These are phyloP conservation scores for Teleogryllus occipitalis DNA, from an alignment of 1,140 invertebrate genomes.

Conservation along the genomic window DNA sequence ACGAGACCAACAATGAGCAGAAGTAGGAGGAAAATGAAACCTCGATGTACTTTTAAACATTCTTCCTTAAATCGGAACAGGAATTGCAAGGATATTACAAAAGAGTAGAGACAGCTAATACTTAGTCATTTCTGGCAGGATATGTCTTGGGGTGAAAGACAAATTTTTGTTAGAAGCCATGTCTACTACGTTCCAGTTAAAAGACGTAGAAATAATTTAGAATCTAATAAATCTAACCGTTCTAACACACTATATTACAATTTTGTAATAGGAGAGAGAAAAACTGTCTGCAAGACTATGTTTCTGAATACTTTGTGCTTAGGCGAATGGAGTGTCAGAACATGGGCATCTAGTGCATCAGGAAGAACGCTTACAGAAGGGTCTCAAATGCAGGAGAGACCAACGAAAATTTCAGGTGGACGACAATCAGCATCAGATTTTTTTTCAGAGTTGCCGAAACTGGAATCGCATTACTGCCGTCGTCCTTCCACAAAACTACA, in stretches of 20 bases:
- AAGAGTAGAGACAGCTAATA: not conserved
- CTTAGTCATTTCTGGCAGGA: not conserved
- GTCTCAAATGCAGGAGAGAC: not conserved
- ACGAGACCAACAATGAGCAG: not conserved
- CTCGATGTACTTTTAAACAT: constrained; percentile 9
- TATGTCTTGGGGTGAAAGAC: not conserved
- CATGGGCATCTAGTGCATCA: not conserved
- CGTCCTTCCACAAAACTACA: constrained; percentile 17
- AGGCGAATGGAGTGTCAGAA: not conserved
- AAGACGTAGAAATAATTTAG: not conserved
- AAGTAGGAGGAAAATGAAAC: not conserved
- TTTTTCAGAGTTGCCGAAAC: constrained; percentile 20
- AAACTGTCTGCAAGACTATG: constrained; percentile 1
- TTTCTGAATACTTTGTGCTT: constrained; percentile 4
- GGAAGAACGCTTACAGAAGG: no score
- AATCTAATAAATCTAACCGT: not conserved
- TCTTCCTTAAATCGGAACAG: not conserved
- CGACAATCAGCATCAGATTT: constrained; percentile 18
- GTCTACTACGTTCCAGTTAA: not conserved
- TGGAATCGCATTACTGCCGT: constrained; percentile 24
- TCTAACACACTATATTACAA: constrained; percentile 1
- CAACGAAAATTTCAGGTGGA: not conserved
- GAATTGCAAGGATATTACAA: not conserved
- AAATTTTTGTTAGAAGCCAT: not conserved
- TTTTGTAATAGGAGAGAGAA: not conserved